Evolutionary conservation across 2,113 vertebrate species (phyloP).

Genomic region (Megaceryle maxima): DNA sequence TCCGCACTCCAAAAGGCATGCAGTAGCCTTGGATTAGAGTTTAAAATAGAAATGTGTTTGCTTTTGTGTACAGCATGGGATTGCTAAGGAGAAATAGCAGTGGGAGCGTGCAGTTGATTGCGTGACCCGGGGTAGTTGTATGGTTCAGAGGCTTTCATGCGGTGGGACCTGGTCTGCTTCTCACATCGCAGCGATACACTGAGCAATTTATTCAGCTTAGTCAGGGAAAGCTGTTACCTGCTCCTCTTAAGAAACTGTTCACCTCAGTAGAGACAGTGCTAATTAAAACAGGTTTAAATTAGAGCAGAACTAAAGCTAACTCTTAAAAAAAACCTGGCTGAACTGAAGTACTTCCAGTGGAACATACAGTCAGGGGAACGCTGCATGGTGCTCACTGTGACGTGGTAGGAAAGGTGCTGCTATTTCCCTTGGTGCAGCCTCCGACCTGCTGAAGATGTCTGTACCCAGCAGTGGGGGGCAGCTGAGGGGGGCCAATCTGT

Average conservation of each 20-base stretch:
- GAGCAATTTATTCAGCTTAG: background rate
- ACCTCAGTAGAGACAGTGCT: background rate
- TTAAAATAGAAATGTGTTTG: constrained; percentile 34
- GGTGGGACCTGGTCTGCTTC: background rate
- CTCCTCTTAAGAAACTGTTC: background rate
- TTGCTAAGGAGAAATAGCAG: background rate
- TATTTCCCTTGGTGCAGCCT: accelerated
- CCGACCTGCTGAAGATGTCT: accelerated
- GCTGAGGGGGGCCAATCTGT: background rate
- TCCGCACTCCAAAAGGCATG: constrained; percentile 25
- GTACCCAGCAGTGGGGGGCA: background rate
- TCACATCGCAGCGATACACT: background rate
- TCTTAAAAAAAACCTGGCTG: accelerated
- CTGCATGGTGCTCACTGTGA: accelerated
- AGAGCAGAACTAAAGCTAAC: background rate
- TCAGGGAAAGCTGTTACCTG: background rate
- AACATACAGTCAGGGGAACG: accelerated
- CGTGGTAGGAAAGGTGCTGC: accelerated
- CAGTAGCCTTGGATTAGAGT: constrained; percentile 19
- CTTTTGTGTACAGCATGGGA: background rate
- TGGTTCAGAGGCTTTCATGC: background rate
- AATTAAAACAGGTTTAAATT: background rate
- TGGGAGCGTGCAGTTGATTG: background rate
- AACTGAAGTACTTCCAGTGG: accelerated
- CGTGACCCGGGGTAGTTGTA: background rate